These are phyloP conservation scores for Tetheella fluctuosa DNA, from an alignment of 2,888 invertebrate genomes.

Conservation along the genomic window DNA sequence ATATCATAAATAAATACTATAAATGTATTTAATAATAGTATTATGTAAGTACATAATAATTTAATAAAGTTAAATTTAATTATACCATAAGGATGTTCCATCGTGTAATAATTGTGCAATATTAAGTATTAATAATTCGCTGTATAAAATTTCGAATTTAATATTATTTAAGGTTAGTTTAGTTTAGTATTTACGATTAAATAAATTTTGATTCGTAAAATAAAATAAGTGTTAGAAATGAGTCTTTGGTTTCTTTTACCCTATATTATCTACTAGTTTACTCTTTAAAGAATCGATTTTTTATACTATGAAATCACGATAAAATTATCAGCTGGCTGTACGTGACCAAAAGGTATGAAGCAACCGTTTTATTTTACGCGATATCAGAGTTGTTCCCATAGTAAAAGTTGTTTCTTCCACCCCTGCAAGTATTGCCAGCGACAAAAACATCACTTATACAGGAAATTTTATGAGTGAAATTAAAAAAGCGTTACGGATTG, in stretches of 20 bases:
- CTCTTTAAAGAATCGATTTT: no score
- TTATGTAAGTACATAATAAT: neutral
- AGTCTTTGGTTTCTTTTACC: neutral
- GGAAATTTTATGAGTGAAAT: no score
- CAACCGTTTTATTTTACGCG: no score
- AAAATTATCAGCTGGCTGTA: no score
- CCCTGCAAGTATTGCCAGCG: no score
- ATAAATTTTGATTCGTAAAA: conserved; percentile 41
- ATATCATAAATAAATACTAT: neutral
- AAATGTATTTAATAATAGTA: conserved; percentile 6
- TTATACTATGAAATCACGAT: no score
- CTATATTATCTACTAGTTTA: neutral
- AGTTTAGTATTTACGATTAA: conserved; percentile 15
- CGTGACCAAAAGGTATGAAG: no score
- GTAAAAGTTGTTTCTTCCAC: no score
- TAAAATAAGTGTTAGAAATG: conserved; percentile 41
- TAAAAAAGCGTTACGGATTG: no score
- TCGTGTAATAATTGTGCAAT: conserved; percentile 64
- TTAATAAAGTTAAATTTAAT: neutral
- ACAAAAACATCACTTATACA: no score
- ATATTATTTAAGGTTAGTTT: conserved; percentile 57
- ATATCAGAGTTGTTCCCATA: no score
- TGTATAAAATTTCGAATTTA: conserved; percentile 78
- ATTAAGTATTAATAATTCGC: conserved; percentile 53
- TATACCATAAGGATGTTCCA: conserved; percentile 15